Conservation (phyloP, 2,797 vertebrate genomes). For the Silurus aristotelis region DNA sequence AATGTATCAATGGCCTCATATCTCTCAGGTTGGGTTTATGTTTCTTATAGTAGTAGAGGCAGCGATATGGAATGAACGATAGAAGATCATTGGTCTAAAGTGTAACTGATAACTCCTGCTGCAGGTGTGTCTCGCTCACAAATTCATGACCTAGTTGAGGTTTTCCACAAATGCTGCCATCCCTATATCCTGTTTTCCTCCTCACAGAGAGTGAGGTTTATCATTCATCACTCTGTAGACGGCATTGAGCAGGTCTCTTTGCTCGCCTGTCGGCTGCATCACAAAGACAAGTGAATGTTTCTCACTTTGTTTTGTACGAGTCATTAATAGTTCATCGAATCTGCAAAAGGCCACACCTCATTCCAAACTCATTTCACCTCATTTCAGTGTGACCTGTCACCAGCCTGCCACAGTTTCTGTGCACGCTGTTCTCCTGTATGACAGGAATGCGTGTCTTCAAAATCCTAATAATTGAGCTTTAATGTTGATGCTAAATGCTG, state of each 20-base stretch:
- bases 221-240: neutral
- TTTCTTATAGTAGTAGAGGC: constrained; percentile 38
- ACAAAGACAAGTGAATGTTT: neutral
- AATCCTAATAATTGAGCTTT: neutral
- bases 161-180: neutral
- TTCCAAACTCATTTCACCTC: constrained; percentile 27
- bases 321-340: neutral
- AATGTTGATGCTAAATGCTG: neutral
- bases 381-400: neutral
- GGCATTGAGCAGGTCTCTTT: neutral
- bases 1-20: neutral
- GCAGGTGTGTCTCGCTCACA: neutral
- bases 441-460: neutral
- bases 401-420: neutral
- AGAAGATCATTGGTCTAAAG: constrained; percentile 41
- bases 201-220: too few relatives aligned
- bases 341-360: constrained; percentile 30
- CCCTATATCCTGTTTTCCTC: too few relatives aligned
- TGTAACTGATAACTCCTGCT: constrained; percentile 45
- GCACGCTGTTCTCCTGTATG: neutral
- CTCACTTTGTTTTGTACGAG: neutral
- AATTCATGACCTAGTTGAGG: constrained; percentile 1
- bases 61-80: neutral
- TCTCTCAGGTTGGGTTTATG: constrained; percentile 1
- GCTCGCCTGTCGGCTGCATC: neutral